Evolutionary conservation across 2,888 invertebrate species (phyloP).

Genomic region (Ferrisia virgata): DNA sequence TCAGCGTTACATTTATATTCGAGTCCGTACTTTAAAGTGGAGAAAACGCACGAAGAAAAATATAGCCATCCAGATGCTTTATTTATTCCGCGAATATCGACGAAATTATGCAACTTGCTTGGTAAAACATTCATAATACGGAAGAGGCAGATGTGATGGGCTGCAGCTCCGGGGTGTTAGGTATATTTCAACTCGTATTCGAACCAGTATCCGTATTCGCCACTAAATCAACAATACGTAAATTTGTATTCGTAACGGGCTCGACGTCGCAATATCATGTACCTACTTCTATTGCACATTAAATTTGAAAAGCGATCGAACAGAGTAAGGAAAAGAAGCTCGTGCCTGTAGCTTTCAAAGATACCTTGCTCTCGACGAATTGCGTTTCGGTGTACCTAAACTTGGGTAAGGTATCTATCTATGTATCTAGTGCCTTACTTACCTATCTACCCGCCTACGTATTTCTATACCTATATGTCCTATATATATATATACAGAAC

Average conservation of each 20-base stretch:
- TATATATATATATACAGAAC: neutral
- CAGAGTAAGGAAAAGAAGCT: neutral
- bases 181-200: neutral
- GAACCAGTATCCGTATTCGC: neutral
- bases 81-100: neutral
- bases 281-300: neutral
- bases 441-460: neutral
- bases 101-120: neutral
- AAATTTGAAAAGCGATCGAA: neutral
- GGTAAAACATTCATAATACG: neutral
- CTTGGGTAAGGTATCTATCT: no score
- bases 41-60: neutral
- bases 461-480: neutral
- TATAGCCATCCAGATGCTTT: neutral
- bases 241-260: neutral
- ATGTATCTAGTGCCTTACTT: no score
- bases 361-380: neutral
- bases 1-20: neutral
- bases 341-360: neutral
- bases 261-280: no score
- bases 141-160: neutral
- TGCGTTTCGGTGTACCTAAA: no score
- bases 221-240: slow-evolving; percentile 8
- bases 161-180: neutral
- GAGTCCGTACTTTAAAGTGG: neutral